Evolutionary conservation across 2,888 invertebrate genomes (phyloP).

Genomic region (Cerastis rubricosa): DNA sequence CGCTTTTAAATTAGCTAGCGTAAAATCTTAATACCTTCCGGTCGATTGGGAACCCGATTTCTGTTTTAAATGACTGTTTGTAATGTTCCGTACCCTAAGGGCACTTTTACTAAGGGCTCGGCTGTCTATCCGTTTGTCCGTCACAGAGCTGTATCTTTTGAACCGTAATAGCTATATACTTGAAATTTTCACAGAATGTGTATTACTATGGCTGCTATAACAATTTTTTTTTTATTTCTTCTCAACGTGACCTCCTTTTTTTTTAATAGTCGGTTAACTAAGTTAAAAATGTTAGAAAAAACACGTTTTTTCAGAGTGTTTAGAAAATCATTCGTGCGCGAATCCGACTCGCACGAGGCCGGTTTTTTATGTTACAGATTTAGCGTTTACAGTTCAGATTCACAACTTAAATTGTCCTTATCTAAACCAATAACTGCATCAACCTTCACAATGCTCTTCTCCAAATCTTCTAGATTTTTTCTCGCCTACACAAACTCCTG

Average conservation of each 20-base stretch:
- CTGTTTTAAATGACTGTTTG: background rate
- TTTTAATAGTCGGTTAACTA: too few species aligned
- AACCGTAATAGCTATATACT: too few species aligned
- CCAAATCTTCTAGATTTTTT: slow-evolving; percentile 7
- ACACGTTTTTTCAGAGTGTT: too few species aligned
- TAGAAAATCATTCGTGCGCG: background rate
- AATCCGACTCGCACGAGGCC: too few species aligned
- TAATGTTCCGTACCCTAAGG: background rate
- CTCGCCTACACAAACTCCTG: background rate
- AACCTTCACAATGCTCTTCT: background rate
- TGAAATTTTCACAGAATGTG: too few species aligned
- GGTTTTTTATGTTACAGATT: background rate
- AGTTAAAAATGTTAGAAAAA: too few species aligned
- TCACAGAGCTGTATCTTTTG: too few species aligned
- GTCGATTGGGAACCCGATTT: background rate
- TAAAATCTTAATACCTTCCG: background rate
- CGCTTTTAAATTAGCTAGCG: background rate
- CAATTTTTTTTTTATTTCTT: too few species aligned
- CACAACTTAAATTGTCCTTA: background rate
- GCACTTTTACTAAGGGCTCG: too few species aligned
- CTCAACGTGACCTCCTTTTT: too few species aligned
- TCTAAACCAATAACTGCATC: background rate
- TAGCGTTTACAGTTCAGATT: background rate
- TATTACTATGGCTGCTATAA: too few species aligned
- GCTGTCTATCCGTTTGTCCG: too few species aligned